Percentiles rank a stretch among this genome's conserved stretches.
phyloP scores from a whole-genome alignment of 2,113 vertebrate genomes.

The Misgurnus anguillicaudatus region DNA sequence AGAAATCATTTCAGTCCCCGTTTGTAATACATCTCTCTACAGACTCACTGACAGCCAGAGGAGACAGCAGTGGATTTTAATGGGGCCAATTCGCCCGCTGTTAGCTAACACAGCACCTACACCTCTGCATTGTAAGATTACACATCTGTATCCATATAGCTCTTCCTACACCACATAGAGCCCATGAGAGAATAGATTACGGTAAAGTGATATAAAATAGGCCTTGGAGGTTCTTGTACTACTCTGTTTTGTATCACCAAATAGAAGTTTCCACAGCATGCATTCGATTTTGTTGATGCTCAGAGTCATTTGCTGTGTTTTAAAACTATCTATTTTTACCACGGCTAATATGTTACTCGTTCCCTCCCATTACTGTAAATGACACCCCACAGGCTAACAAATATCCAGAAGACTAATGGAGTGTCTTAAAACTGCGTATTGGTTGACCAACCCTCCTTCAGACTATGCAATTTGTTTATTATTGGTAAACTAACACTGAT shows the following conservation, averaged over 20 bases:
- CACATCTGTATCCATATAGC: conserved; percentile 39
- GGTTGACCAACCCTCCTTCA: conserved; percentile 20
- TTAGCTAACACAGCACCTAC: conserved; percentile 32
- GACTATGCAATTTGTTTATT: conserved; percentile 23
- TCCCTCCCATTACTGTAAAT: conserved; percentile 45
- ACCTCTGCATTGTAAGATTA: conserved; percentile 18
- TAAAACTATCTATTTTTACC: conserved; percentile 40
- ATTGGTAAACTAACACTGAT: conserved; percentile 13
- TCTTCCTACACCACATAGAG: conserved; percentile 11
- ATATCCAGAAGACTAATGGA: conserved; percentile 26
- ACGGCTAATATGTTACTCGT: conserved; percentile 36
- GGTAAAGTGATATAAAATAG: conserved; percentile 25
- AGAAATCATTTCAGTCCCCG: conserved; percentile 32
- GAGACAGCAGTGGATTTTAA: conserved; percentile 43
- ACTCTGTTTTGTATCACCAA: conserved; percentile 7
- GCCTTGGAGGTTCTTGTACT: neutral
- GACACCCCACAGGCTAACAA: conserved; percentile 37
- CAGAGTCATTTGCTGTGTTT: conserved; percentile 37
- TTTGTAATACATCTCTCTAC: conserved; percentile 40
- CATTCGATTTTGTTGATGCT: conserved; percentile 24
- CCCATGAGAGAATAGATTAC: conserved; percentile 23
- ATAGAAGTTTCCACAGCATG: conserved; percentile 30
- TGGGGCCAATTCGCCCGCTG: conserved; percentile 35
- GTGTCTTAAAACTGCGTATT: conserved; percentile 29
- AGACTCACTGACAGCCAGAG: conserved; percentile 39